Conservation (phyloP, 2,888 invertebrate genomes). For the Rhamnusium bicolor region DNA sequence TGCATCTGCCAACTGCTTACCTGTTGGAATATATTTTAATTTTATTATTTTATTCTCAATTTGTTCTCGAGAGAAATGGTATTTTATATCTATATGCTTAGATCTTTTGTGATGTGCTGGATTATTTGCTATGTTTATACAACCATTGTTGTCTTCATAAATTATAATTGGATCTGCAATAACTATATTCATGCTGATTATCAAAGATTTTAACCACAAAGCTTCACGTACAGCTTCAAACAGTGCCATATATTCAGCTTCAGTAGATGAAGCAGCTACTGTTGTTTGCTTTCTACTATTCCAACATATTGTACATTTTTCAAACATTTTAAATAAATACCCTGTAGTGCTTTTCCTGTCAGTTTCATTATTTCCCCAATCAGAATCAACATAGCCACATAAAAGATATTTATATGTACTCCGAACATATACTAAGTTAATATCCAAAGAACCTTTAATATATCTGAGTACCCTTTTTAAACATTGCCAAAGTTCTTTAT, state of each 20-base stretch:
- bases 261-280: constrained; percentile 59
- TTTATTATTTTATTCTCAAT: too few species aligned
- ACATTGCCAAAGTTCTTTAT: constrained; percentile 52
- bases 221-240: constrained; percentile 60
- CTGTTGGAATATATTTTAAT: too few species aligned
- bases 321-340: constrained; percentile 35
- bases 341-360: constrained; percentile 35
- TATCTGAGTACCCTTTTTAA: constrained; percentile 57
- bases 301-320: constrained; percentile 32
- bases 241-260: constrained; percentile 47
- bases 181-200: too few species aligned
- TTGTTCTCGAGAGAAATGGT: too few species aligned
- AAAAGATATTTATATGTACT: constrained; percentile 7
- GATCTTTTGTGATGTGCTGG: too few species aligned
- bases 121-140: too few species aligned
- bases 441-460: constrained; percentile 52
- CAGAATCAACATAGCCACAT: constrained; percentile 35
- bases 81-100: too few species aligned
- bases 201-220: constrained; percentile 55
- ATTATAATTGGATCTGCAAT: too few species aligned
- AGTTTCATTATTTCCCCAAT: constrained; percentile 32
- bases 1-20: too few species aligned
- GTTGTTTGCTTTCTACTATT: constrained; percentile 33
- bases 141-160: too few species aligned
- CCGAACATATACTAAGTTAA: constrained; percentile 19